These are phyloP conservation scores for Bradypodion pumilum DNA, from an alignment of 2,797 vertebrate species.

Conservation along the genomic window DNA sequence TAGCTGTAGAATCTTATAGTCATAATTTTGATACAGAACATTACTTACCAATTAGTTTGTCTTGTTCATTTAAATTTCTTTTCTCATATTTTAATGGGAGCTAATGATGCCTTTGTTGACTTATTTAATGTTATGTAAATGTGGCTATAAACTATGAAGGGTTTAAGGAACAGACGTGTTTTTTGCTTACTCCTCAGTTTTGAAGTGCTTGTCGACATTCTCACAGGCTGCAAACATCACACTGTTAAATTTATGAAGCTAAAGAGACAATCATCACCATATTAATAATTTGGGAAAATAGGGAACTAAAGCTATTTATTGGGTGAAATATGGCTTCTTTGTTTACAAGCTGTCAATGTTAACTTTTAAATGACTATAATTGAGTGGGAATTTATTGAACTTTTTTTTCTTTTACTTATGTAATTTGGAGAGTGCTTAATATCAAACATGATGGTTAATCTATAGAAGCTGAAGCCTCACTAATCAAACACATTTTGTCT, in stretches of 20 bases:
- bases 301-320: slow-evolving; percentile 60
- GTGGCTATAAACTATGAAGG: slow-evolving; percentile 83
- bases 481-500: not conserved
- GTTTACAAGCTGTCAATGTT: slow-evolving; percentile 44
- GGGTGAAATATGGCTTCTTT: slow-evolving; percentile 51
- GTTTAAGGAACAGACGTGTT: slow-evolving; percentile 76
- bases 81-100: slow-evolving; percentile 96
- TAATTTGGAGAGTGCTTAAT: slow-evolving; percentile 26
- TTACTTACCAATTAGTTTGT: slow-evolving; percentile 99
- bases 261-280: slow-evolving; percentile 57
- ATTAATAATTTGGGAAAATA: slow-evolving; percentile 67
- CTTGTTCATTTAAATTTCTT: slow-evolving; percentile 93
- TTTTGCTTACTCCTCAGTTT: slow-evolving; percentile 79
- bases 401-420: slow-evolving; percentile 37
- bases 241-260: slow-evolving; percentile 63
- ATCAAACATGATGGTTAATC: slow-evolving; percentile 1
- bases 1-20: slow-evolving; percentile 91
- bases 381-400: slow-evolving; percentile 8
- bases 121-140: slow-evolving; percentile 87
- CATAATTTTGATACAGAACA: slow-evolving; percentile 98
- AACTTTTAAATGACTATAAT: not conserved
- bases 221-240: slow-evolving; percentile 71
- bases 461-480: not conserved
- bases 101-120: slow-evolving; percentile 97
- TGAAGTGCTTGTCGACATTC: slow-evolving; percentile 64